phyloP scores from a whole-genome alignment of 2,797 vertebrate genomes.

The Columba guinea region DNA sequence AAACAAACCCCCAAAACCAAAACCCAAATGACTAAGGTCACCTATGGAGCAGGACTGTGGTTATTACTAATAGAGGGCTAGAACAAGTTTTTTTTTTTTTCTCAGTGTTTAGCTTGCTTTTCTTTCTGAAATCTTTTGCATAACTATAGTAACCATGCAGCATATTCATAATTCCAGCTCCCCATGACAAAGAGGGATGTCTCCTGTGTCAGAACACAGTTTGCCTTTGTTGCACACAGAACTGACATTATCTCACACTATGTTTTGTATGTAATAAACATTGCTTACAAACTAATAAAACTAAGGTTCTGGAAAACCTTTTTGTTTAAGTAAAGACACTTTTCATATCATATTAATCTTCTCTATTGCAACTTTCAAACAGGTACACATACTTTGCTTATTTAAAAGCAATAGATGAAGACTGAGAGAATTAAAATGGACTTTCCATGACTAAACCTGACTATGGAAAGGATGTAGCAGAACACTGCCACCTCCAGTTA shows the following conservation, averaged over 20 bases:
- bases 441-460: conserved; percentile 46
- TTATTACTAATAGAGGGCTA: background rate
- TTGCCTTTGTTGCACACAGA: conserved; percentile 30
- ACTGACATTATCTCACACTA: background rate
- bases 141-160: background rate
- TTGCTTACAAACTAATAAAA: conserved; percentile 55
- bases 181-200: background rate
- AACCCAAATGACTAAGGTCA: background rate
- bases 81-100: background rate
- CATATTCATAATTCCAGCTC: background rate
- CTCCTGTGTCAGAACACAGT: background rate
- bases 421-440: conserved; percentile 54
- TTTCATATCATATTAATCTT: conserved; percentile 68
- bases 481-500: conserved; percentile 76
- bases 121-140: background rate
- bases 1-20: too few species aligned
- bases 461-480: conserved; percentile 56
- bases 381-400: conserved; percentile 47
- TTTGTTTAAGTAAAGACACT: conserved; percentile 68
- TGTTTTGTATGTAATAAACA: conserved; percentile 37
- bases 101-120: background rate
- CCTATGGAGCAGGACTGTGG: background rate
- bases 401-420: conserved; percentile 66
- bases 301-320: conserved; percentile 51
- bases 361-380: conserved; percentile 48